Evolutionary conservation across 2,797 vertebrate genomes (phyloP), one percentile per base, ranked within the genome.

Genomic region (Spinus pinus): DNA sequence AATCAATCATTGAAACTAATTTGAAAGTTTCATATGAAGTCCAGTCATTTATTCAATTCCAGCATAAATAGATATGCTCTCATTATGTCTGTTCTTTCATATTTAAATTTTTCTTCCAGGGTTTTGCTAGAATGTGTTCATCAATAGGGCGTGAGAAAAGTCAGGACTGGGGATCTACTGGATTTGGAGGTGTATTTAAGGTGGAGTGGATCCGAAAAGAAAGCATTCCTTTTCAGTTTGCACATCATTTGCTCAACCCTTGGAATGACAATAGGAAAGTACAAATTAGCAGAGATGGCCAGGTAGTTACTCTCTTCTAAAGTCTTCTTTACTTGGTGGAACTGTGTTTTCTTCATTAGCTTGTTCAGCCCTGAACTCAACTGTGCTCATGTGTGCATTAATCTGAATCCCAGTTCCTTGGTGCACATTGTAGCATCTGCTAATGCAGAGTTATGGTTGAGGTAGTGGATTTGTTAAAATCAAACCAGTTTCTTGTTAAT

Each of bases 261-360:
- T 99, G 99, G 99, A 99, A 99, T 47, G 98, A 99, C 94, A 99
- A 98, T 95, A 99, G 98, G 96, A 99, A 98, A 97, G 99, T 99
- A 27, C 99, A 99, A 90, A 98, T 99, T 96, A 99, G 99, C 98
- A 98, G 99, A 93, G 99, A 99, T 77, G 99, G 99, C 79, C 99
- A 99, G 98, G 99, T 99, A 97, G 6, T 71, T 72, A 30, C 1
- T 74, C 5, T 57, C 25, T 71, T 77, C 17, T 65, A 11, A 57
- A 80, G 16, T 81, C 3, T 2, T 53, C n/a, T 75, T 75, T 61
- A 35, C 16, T 47, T 60, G 9, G 3, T 53, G 37, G 27, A 73
- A 14, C 31, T 25, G 6, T 24, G 2, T 85, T 24, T 57, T 67
- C 11, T n/a, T 88, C 58, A 12, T 64, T 67, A 71, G 3, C 5